Base-by-base conservation (phyloP, 2,888 invertebrate genomes). In the Siphlonurus alternatus region DNA sequence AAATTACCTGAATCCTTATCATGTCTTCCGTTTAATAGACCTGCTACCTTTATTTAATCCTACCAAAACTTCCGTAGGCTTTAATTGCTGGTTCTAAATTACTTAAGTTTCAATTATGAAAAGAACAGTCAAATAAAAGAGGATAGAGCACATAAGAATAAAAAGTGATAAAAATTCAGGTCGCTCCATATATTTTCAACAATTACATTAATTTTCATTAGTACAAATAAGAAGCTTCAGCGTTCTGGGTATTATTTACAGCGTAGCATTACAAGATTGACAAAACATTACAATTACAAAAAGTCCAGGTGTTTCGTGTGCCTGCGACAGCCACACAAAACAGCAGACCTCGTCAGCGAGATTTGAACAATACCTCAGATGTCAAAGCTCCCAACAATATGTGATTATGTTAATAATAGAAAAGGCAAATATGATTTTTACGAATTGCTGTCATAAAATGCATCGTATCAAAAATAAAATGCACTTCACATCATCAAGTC, bases 151-250 rank as follows among this genome's bases (percentile, higher is more conserved):
- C n/a, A n/a, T n/a, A n/a, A n/a, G n/a, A n/a, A n/a, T n/a, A n/a
- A n/a, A n/a, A n/a, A n/a, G n/a, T n/a, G n/a, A n/a, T n/a, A n/a
- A n/a, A n/a, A n/a, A n/a, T 5, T 56, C 56, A 56, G 56, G 56
- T 56, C 56, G 56, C 56, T 56, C 22, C 22, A 20, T 20, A 56
- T 56, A 56, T 56, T 56, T 56, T 56, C 56, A 56, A 56, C 56
- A 56, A 56, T 56, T 56, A 56, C 56, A 56, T 18, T 56, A 20
- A 5, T 56, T 20, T 56, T 56, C 22, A 56, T 20, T n/a, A 56
- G n/a, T 56, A 56, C n/a, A 56, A 56, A 20, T 5, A 56, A 38
- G 15, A 38, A 38, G 38, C 38, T 38, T 38, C 15, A 38, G 38
- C 38, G 15, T 5, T 38, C 38, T 38, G 38, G 38, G 38, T 38